A percentile compares a stretch with the other conserved stretches of the same genome.
Evolutionary conservation across 2,113 vertebrate genomes (phyloP).

Genomic region (Myxocyprinus asiaticus): DNA sequence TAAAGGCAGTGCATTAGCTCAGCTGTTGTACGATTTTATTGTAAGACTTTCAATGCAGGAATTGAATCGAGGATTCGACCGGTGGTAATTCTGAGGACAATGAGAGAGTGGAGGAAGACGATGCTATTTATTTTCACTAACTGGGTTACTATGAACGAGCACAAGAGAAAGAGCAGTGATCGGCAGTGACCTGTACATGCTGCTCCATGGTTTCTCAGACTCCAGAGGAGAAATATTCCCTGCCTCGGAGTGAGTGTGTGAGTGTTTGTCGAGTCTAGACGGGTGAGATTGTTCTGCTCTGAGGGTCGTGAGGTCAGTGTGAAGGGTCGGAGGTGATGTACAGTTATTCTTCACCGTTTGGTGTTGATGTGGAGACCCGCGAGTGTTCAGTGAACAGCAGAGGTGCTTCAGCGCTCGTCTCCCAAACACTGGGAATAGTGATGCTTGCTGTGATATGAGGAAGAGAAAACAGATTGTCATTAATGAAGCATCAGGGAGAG

Average conservation of each 20-base stretch:
- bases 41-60: slow-evolving; percentile 76
- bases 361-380: slow-evolving; percentile 50
- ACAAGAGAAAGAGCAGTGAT: slow-evolving; percentile 35
- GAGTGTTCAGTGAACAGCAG: not conserved
- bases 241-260: not conserved
- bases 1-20: no score
- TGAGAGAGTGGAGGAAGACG: slow-evolving; percentile 64
- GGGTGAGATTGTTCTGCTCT: slow-evolving; percentile 25
- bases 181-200: slow-evolving; percentile 6
- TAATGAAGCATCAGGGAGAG: no score
- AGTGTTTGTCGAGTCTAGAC: slow-evolving; percentile 69
- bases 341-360: slow-evolving; percentile 60
- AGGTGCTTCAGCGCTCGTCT: no score
- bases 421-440: no score
- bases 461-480: no score
- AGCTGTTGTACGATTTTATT: slow-evolving; percentile 70
- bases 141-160: no score
- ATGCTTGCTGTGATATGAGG: no score
- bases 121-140: slow-evolving; percentile 67
- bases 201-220: not conserved
- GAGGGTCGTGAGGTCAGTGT: slow-evolving; percentile 52
- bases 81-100: slow-evolving; percentile 44
- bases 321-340: slow-evolving; percentile 51
- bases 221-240: not conserved
- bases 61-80: slow-evolving; percentile 66